Conservation (phyloP, 2,888 invertebrate species). For the Caenorhabditis wallacei region DNA sequence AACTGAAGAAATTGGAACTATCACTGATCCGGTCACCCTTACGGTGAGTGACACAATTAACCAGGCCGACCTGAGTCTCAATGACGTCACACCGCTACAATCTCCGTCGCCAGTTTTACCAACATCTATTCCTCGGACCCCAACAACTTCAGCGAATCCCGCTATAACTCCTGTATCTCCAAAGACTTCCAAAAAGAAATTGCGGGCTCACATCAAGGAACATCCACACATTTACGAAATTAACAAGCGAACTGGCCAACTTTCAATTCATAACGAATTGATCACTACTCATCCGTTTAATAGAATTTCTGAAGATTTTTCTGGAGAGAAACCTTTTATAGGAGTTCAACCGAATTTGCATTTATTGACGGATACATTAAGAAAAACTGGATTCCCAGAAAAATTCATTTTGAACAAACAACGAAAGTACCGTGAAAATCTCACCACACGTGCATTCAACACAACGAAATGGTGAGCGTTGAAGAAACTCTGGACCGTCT, state of each 20-base stretch:
- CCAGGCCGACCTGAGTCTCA: too few species aligned
- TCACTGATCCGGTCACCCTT: too few species aligned
- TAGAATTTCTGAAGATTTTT: not conserved
- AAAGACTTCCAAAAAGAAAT: too few species aligned
- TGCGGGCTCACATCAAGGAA: not conserved
- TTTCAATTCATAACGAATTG: not conserved
- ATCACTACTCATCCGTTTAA: not conserved
- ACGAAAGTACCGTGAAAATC: not conserved
- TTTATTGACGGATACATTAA: not conserved
- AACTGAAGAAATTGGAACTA: too few species aligned
- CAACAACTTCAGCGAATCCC: too few species aligned
- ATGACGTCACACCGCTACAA: too few species aligned
- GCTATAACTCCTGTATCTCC: too few species aligned
- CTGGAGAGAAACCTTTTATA: not conserved
- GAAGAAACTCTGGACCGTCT: not conserved
- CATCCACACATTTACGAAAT: not conserved
- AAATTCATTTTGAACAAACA: slow-evolving; percentile 2
- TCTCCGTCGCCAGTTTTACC: too few species aligned
- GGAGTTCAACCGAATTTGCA: not conserved
- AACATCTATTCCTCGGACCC: too few species aligned
- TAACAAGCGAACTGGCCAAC: not conserved
- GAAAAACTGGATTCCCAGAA: not conserved
- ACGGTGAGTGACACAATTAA: too few species aligned
- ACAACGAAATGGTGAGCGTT: not conserved
- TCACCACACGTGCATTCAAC: not conserved